Evolutionary conservation across 2,113 vertebrate species (phyloP), one percentile per base, ranked within the genome.

Genomic region (Mesoclemmys tuberculata): DNA sequence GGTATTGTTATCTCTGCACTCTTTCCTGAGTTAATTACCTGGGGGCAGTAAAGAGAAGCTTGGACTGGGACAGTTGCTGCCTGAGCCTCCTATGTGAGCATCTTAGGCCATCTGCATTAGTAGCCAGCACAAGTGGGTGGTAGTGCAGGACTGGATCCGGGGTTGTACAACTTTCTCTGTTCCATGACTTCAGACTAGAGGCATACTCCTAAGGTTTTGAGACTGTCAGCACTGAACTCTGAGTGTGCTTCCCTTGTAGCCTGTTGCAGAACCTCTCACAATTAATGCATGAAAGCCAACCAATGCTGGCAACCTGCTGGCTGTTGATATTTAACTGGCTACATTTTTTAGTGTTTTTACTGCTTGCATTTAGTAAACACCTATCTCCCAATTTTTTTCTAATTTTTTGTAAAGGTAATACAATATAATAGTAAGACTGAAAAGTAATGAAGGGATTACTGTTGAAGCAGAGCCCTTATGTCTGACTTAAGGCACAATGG

Each of bases 41-140:
- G 31, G 5, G 58, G 26, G 71, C 51, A 4, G 16, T 44, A 29
- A 0, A 2, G 3, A 55, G 26, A 27, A 84, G 61, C 61, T 75
- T 2, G 7, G 24, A 0, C 48, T 12, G 2, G 2, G 2, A 0
- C 1, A 54, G 16, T n/a, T 41, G 11, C 1, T 82, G 41, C 14
- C 54, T 8, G 3, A 77, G 64, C 64, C 68, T 8, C 2, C 31
- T 2, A 2, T 8, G 8, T 3, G 6, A 29, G 13, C 24, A 7
- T 38, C 52, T 9, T 0, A 52, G 16, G 1, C 26, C 8, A 0
- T 8, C 78, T 52, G 35, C 46, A 10, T 75, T 35, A 64, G 46
- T 3, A 2, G 41, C 22, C 38, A 44, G 61, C 61, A 18, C 14
- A 19, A 68, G 64, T 19, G 18, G 35, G 35, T 19, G 35, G 8